A percentile compares a stretch with the other conserved stretches of the same genome.
Evolutionary conservation across 2,113 vertebrate genomes (phyloP).

Genomic region (Meleagris gallopavo): DNA sequence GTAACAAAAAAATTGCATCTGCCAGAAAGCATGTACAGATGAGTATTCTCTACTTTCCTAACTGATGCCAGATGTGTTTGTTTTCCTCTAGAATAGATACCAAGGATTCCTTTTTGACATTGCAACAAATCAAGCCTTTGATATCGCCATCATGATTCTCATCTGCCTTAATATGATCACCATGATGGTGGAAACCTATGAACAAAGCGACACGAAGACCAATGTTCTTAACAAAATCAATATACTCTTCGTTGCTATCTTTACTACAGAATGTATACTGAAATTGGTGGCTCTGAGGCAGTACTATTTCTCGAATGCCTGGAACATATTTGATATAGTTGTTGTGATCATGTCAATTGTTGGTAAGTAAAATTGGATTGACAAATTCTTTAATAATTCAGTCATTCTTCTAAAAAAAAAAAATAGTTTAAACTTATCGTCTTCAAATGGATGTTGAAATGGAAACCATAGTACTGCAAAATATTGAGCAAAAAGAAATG

Average conservation of each 20-base stretch:
- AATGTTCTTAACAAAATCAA: conserved; percentile 75
- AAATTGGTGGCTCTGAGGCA: conserved; percentile 79
- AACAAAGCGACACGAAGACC: conserved; percentile 61
- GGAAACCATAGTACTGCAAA: not conserved
- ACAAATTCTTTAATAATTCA: not conserved
- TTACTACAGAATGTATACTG: conserved; percentile 76
- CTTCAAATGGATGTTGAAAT: not conserved
- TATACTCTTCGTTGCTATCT: conserved; percentile 75
- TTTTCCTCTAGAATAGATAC: conserved; percentile 74
- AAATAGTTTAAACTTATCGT: not conserved
- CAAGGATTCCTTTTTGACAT: conserved; percentile 79
- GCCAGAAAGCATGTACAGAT: not conserved
- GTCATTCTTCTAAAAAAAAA: not conserved
- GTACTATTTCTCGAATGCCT: conserved; percentile 80
- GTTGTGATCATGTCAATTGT: conserved; percentile 77
- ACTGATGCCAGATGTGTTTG: not conserved
- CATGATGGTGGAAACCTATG: conserved; percentile 81
- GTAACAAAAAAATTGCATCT: not conserved
- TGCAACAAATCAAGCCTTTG: conserved; percentile 74
- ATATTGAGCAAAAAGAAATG: not conserved
- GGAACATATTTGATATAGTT: conserved; percentile 82
- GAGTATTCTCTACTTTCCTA: not conserved
- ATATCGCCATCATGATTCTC: conserved; percentile 75
- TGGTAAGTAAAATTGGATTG: conserved; percentile 64
- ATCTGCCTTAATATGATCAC: conserved; percentile 83